These are phyloP conservation scores for Euplexia lucipara DNA, from an alignment of 2,888 invertebrate species.

Conservation along the genomic window DNA sequence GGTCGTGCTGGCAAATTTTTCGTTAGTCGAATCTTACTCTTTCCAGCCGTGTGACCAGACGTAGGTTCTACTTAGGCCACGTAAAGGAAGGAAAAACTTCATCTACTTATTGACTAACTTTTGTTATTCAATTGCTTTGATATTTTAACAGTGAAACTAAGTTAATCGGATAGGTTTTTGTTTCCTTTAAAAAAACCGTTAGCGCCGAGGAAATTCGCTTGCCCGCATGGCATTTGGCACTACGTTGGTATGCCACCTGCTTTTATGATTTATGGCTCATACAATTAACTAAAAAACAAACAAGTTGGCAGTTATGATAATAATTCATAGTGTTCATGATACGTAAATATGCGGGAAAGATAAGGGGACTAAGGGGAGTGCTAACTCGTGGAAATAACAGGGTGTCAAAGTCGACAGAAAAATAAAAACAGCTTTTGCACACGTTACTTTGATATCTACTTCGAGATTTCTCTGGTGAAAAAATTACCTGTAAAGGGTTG, in stretches of 20 bases:
- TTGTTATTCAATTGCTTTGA: background rate
- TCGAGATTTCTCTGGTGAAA: too few relatives aligned
- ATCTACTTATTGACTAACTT: background rate
- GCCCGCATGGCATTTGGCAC: conserved; percentile 40
- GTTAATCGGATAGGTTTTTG: background rate
- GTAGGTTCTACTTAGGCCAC: too few relatives aligned
- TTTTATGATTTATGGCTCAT: conserved; percentile 40
- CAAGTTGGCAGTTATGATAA: conserved; percentile 54
- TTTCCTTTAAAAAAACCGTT: conserved; percentile 9
- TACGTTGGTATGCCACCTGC: background rate
- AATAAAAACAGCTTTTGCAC: too few relatives aligned
- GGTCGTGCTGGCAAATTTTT: background rate
- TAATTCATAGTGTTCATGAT: conserved; percentile 29
- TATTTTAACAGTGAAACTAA: background rate
- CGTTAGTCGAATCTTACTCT: background rate
- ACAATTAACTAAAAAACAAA: conserved; percentile 55
- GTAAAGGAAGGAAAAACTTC: background rate
- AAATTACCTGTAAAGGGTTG: too few relatives aligned
- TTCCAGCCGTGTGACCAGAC: too few relatives aligned
- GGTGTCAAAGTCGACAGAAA: too few relatives aligned
- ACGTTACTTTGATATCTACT: too few relatives aligned
- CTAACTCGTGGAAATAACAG: background rate
- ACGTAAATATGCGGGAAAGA: conserved; percentile 30
- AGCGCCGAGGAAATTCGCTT: background rate
- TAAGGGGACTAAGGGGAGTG: conserved; percentile 7